A percentile compares a stretch with the other conserved stretches of the same genome.
phyloP scores from a whole-genome alignment of 2,888 invertebrate genomes.

The Drosophila rellima region DNA sequence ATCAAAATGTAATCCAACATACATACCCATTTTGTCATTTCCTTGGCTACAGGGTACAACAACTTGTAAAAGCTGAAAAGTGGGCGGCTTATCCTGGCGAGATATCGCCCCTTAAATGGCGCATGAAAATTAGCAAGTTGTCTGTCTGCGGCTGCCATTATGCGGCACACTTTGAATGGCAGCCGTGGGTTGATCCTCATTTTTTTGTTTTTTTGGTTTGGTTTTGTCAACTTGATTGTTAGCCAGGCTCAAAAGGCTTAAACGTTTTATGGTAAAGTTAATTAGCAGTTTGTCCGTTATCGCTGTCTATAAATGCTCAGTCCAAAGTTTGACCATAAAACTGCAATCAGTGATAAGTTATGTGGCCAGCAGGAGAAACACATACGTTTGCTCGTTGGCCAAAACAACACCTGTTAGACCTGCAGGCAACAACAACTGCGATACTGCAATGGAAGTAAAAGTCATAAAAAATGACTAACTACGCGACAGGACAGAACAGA shows the following conservation, averaged over 20 bases:
- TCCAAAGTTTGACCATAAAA: constrained; percentile 82
- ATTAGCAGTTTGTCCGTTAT: constrained; percentile 75
- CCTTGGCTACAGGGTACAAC: constrained; percentile 15
- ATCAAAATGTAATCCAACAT: background rate
- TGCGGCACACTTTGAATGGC: constrained; percentile 77
- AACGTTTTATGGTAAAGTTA: constrained; percentile 64
- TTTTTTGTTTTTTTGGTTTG: constrained; percentile 10
- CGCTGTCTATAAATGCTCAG: constrained; percentile 48
- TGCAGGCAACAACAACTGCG: constrained; percentile 51
- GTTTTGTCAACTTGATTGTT: constrained; percentile 38
- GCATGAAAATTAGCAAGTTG: constrained; percentile 84
- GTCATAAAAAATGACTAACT: constrained; percentile 84
- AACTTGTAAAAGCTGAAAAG: constrained; percentile 42
- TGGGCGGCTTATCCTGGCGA: constrained; percentile 29
- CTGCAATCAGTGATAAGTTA: constrained; percentile 83
- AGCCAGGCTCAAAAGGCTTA: constrained; percentile 50
- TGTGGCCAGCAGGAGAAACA: constrained; percentile 57
- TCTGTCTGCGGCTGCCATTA: constrained; percentile 74
- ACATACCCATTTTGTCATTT: background rate
- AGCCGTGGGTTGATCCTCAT: constrained; percentile 27
- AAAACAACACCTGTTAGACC: constrained; percentile 80
- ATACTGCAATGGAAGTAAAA: constrained; percentile 34
- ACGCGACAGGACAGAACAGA: constrained; percentile 51
- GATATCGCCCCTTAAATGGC: constrained; percentile 77
- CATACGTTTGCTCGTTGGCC: constrained; percentile 28